Evolutionary conservation across 2,113 vertebrate species (phyloP).

Genomic region (Hucho hucho): DNA sequence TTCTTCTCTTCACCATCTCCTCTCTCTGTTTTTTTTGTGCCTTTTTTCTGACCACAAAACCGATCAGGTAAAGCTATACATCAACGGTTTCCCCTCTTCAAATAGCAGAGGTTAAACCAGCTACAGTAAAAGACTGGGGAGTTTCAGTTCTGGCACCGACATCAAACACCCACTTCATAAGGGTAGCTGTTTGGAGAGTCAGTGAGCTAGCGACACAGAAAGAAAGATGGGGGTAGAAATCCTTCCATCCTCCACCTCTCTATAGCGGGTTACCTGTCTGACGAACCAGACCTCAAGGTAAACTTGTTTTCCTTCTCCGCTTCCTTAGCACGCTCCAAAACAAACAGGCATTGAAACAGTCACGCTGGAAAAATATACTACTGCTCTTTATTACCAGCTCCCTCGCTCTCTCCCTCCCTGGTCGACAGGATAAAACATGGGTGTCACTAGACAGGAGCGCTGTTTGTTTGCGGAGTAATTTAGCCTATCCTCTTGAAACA

Average conservation of each 20-base stretch:
- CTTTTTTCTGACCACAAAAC: constrained; percentile 41
- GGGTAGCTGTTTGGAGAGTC: constrained; percentile 58
- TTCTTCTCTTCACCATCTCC: background rate
- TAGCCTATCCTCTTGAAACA: constrained; percentile 9
- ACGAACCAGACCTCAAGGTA: constrained; percentile 64
- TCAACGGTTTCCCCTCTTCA: constrained; percentile 70
- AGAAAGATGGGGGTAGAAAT: constrained; percentile 30
- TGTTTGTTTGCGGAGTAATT: constrained; percentile 40
- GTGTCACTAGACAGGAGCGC: constrained; percentile 15
- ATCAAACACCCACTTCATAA: constrained; percentile 67
- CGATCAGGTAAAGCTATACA: constrained; percentile 67
- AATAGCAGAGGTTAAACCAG: constrained; percentile 46
- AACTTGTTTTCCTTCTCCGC: constrained; percentile 74
- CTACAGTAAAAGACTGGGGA: constrained; percentile 39
- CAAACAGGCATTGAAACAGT: constrained; percentile 70
- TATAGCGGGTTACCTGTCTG: constrained; percentile 72
- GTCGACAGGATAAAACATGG: constrained; percentile 22
- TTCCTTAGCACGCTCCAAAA: constrained; percentile 75
- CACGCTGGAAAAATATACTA: constrained; percentile 71
- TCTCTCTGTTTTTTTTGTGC: constrained; percentile 27
- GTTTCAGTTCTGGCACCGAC: constrained; percentile 55
- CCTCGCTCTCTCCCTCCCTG: background rate
- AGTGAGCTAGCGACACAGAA: constrained; percentile 52
- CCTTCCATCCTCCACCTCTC: constrained; percentile 21
- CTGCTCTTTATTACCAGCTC: constrained; percentile 54